A percentile compares a stretch with the other conserved stretches of the same genome.
Evolutionary conservation across 2,113 vertebrate species (phyloP).

Genomic region (Paramisgurnus dabryanus): DNA sequence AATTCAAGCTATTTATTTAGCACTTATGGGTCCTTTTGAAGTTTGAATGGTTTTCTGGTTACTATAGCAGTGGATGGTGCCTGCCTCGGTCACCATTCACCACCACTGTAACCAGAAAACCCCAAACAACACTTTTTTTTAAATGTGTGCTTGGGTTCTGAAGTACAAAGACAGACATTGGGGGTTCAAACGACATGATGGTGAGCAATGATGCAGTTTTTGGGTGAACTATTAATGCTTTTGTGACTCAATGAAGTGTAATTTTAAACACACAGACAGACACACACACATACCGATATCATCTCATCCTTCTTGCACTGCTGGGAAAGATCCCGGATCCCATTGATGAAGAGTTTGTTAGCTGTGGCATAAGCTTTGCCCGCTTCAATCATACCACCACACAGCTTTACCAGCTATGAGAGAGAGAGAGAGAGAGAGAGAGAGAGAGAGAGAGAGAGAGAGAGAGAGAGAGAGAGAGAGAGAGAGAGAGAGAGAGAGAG

Average conservation of each 20-base stretch:
- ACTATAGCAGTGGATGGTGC: too few species aligned
- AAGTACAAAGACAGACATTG: too few species aligned
- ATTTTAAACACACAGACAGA: neutral
- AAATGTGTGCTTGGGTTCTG: too few species aligned
- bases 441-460: constrained; percentile 20
- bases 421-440: constrained; percentile 24
- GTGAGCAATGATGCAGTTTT: too few species aligned
- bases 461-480: neutral
- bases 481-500: constrained; percentile 24
- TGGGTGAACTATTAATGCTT: too few species aligned
- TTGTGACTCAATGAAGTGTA: neutral
- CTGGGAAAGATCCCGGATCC: constrained; percentile 90
- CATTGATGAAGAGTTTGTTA: constrained; percentile 93
- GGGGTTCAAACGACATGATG: too few species aligned
- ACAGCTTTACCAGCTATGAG: constrained; percentile 90
- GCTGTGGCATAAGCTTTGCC: constrained; percentile 90
- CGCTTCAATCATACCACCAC: constrained; percentile 93
- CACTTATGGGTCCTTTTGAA: too few species aligned
- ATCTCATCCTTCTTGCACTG: constrained; percentile 94
- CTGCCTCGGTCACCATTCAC: too few species aligned
- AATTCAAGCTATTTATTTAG: too few species aligned
- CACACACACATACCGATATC: constrained; percentile 80
- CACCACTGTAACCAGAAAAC: too few species aligned
- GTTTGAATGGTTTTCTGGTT: too few species aligned
- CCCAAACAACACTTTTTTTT: too few species aligned